Evolutionary conservation across 2,113 vertebrate species (phyloP), one percentile per base, ranked within the genome.

Genomic region (Centropristis striata): DNA sequence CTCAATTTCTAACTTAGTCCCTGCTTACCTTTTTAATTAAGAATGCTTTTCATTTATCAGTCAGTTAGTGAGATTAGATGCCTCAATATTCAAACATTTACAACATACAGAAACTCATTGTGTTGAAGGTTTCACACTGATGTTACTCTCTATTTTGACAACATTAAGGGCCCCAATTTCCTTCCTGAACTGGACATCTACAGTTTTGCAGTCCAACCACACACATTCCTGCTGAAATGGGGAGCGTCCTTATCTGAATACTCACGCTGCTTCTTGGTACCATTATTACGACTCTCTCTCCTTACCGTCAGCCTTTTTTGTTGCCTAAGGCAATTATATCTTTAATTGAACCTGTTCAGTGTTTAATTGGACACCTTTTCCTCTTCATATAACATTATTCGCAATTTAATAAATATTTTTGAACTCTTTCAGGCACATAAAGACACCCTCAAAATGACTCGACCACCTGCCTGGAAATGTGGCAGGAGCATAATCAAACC

Each of bases 311-410:
- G 75, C 61, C 55, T 75, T 87, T 88, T 82, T 83, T 79, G 60
- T 65, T 76, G 80, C 83, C 83, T 81, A 9, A 70, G 80, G 86
- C 86, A 86, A 86, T 85, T 91, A 80, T 87, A 75, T 88, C 83
- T 92, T 92, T 91, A 91, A 92, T 90, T 91, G 75, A 88, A 90
- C 91, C 78, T 81, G 82, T 85, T 85, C 85, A 75, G 37, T 86
- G 66, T 87, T 90, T 91, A 91, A 92, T 91, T 92, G 81, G 75
- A 91, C 86, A 81, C 65, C 41, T 79, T 92, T 87, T 90, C 37
- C 65, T 80, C 84, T 82, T 90, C 78, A 78, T 77, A 80, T 82
- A 85, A 86, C 71, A 83, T 84, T 83, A 84, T 86, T 88, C 39
- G 11, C 74, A 83, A 47, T 93, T 87, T 90, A 85, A 89, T 83